Base-by-base conservation (phyloP, 2,113 vertebrate species). In the Phalacrocorax brasilianus region DNA sequence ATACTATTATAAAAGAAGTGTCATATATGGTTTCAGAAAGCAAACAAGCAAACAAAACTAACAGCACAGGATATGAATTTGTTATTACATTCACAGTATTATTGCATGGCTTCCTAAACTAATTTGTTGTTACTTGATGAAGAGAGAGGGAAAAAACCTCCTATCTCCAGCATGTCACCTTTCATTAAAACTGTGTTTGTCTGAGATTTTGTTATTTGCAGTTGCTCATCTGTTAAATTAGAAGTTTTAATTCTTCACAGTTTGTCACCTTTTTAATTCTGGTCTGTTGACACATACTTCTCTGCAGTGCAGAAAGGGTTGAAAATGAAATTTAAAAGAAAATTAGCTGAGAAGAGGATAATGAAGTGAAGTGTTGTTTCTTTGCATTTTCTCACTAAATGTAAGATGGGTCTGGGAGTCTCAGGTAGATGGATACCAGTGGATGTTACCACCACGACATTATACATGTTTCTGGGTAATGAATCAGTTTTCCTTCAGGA, bases 211-310 rank as follows among this genome's bases (percentile, higher is more conserved):
- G 93, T 96, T 98, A 98, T 97, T 98, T 98, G 97, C 97, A 97
- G 83, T 97, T 97, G 92, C 95, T 98, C 98, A 97, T 97, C 97
- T 98, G 97, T 98, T 98, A 98, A 98, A 98, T 98, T 98, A 96
- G 95, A 98, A 98, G 95, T 97, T 97, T 97, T 98, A 98, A 98
- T 98, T 98, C 97, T 97, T 98, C 96, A 97, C 97, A 98, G 95
- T 98, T 98, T 98, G 96, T 95, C 97, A 98, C 97, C 96, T 97
- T 97, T 98, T 97, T 93, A 97, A 97, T 97, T 98, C 93, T 97
- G 86, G 53, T 95, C 86, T 95, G 93, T 98, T 97, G 97, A 97
- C 93, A 97, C 82, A 78, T 33, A 83, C 75, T 96, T 96, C 91
- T 95, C 38, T 33, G 86, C 91, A 97, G 95, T 88, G 85, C 65